These are phyloP conservation scores for Callorhinus ursinus DNA, from an alignment of 2,113 vertebrate genomes.

Conservation along the genomic window DNA sequence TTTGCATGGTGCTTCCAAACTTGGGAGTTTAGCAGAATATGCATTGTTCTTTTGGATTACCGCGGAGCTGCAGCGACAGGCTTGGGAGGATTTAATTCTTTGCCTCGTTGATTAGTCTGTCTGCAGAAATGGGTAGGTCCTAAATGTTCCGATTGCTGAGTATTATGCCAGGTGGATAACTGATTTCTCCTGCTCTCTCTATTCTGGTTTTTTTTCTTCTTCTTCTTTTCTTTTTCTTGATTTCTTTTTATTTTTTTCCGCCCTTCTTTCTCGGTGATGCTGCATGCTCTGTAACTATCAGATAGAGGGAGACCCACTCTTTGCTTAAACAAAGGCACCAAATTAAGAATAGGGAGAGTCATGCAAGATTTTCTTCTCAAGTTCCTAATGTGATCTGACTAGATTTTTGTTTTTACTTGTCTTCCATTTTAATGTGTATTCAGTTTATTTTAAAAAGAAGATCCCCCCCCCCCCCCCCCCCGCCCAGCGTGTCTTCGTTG, in stretches of 20 bases:
- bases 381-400: slow-evolving; percentile 63
- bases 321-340: slow-evolving; percentile 81
- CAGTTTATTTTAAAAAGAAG: slow-evolving; percentile 58
- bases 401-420: slow-evolving; percentile 28
- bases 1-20: slow-evolving; percentile 75
- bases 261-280: not conserved
- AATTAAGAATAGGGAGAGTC: slow-evolving; percentile 77
- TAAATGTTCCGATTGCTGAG: slow-evolving; percentile 70
- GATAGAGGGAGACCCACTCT: slow-evolving; percentile 67
- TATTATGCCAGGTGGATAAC: slow-evolving; percentile 73
- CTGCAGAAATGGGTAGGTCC: slow-evolving; percentile 88
- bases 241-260: not conserved
- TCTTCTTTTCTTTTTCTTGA: not conserved
- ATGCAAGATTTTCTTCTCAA: slow-evolving; percentile 65
- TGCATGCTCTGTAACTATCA: slow-evolving; percentile 75
- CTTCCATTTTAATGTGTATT: slow-evolving; percentile 63
- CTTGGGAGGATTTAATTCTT: slow-evolving; percentile 81
- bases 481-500: slow-evolving; percentile 41
- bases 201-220: not conserved
- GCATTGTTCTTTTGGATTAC: slow-evolving; percentile 84
- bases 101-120: slow-evolving; percentile 82
- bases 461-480: not conserved
- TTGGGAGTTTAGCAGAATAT: slow-evolving; percentile 78
- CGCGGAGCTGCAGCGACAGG: slow-evolving; percentile 81
- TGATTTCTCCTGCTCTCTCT: slow-evolving; percentile 56